These are phyloP conservation scores for Thryonomys swinderianus DNA, from an alignment of 2,113 vertebrate species.

Conservation along the genomic window DNA sequence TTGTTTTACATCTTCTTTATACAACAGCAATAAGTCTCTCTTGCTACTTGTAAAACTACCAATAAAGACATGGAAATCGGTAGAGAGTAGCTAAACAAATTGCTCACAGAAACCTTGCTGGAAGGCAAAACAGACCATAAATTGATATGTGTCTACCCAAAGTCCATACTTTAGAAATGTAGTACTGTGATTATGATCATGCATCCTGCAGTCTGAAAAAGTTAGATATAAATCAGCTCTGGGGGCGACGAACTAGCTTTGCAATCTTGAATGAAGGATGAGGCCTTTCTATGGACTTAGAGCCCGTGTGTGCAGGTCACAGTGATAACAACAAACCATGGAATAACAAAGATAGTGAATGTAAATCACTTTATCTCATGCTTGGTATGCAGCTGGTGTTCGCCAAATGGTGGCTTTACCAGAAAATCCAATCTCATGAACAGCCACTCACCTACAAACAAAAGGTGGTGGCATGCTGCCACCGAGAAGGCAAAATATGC, in stretches of 20 bases:
- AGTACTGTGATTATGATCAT: background rate
- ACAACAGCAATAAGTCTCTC: background rate
- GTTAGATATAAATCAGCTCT: background rate
- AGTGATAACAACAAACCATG: background rate
- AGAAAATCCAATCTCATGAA: background rate
- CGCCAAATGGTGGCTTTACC: background rate
- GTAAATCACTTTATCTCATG: background rate
- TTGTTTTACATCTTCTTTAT: background rate
- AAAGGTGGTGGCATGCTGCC: rapidly evolving
- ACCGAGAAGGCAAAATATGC: background rate
- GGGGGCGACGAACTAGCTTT: background rate
- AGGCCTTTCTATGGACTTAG: background rate
- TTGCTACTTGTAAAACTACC: background rate
- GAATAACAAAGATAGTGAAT: background rate
- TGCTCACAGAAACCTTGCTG: background rate
- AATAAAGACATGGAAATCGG: background rate
- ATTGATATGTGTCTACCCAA: background rate
- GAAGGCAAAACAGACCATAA: background rate
- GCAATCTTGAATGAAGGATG: background rate
- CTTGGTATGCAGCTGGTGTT: background rate
- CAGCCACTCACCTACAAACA: background rate
- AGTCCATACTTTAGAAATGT: background rate
- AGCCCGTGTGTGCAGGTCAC: background rate
- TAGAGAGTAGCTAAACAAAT: background rate
- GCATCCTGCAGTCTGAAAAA: background rate